A percentile compares a stretch with the other conserved stretches of the same genome.
Conservation (phyloP, 2,888 invertebrate genomes). For the Apodemia duryi region DNA sequence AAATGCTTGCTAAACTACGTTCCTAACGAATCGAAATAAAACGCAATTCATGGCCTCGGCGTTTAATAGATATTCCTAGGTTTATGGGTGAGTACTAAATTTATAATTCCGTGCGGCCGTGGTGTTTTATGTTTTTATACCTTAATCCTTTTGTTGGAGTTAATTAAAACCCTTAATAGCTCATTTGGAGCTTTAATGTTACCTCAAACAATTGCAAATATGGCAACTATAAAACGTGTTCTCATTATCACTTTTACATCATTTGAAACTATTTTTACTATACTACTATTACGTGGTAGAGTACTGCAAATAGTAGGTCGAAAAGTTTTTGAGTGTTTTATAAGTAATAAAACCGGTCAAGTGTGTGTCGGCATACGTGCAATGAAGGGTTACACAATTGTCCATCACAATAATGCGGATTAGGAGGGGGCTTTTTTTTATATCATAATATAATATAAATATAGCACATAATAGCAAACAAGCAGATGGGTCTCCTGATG, state of each 20-base stretch:
- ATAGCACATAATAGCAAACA: too few relatives aligned
- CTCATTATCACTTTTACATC: background rate
- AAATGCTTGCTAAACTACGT: background rate
- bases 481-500: too few relatives aligned
- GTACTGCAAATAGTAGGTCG: too few relatives aligned
- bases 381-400: too few relatives aligned
- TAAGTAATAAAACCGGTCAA: too few relatives aligned
- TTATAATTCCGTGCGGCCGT: slow-evolving; percentile 32
- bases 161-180: slow-evolving; percentile 33
- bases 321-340: too few relatives aligned
- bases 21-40: slow-evolving; percentile 3
- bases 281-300: too few relatives aligned
- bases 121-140: slow-evolving; percentile 34
- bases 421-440: too few relatives aligned
- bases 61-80: slow-evolving; percentile 28
- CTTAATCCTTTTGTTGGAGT: slow-evolving; percentile 33
- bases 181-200: slow-evolving; percentile 27
- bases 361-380: too few relatives aligned
- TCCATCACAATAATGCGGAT: too few relatives aligned
- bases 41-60: slow-evolving; percentile 1
- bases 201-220: slow-evolving; percentile 16
- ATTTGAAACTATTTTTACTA: background rate
- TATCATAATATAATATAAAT: too few relatives aligned
- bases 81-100: slow-evolving; percentile 33
- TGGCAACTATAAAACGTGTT: background rate